Base-by-base conservation (phyloP, 2,888 invertebrate species). In the Noctuana brunneofusca region DNA sequence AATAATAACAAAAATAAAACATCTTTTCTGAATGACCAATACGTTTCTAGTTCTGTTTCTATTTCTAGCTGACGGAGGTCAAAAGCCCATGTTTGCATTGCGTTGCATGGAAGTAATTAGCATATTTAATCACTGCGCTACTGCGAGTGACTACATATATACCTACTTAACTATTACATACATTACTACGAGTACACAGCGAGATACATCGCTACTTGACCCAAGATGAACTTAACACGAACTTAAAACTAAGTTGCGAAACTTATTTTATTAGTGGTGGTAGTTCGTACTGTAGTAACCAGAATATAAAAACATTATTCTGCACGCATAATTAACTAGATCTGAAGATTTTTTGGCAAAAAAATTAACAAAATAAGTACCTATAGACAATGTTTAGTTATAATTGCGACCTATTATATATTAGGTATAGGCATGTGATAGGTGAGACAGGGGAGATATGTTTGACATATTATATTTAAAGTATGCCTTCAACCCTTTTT, bases 81-180 rank as follows among this genome's bases (percentile, higher is more conserved):
- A 63, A 63, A 63, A 50, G 56, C 50, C 63, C 49, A 41, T 55
- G 63, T 50, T 63, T 43, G 41, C 48, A 50, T 50, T 50, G 63
- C 63, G 55, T 63, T 63, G 56, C 63, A 50, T 56, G 56, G 63
- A 63, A 38, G 27, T 63, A 50, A 63, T 63, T 63, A 63, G 50
- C 63, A 63, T 63, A 63, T 63, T 63, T 63, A 63, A 63, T 63
- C 56, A 63, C 56, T 63, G 50, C 30, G 62, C 62, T 56, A 63
- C 56, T 49, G 55, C 27, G n/a, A 16, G 16, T 14, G n/a, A 12
- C 46, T 48, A 38, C 35, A 18, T 24, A 12, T 20, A 41, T 32
- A 57, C 38, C 16, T n/a, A 48, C 55, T 32, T 53, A 59, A 27
- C 55, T n/a, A 54, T 38, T 35, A 16, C n/a, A 38, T 52, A 50